Evolutionary conservation across 2,888 invertebrate genomes (phyloP).

Genomic region (Rotaria socialis): DNA sequence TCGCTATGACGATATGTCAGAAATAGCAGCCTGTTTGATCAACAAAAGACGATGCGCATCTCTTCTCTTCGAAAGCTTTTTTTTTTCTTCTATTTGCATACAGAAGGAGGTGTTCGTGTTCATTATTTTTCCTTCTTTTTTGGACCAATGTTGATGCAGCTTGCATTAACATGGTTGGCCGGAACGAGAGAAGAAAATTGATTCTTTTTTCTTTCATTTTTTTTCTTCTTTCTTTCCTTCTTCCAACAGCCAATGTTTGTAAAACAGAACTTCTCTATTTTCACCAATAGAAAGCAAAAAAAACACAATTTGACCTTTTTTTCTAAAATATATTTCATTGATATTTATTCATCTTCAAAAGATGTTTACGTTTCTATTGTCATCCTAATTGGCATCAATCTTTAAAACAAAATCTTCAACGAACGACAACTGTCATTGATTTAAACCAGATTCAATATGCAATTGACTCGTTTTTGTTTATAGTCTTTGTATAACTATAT

Average conservation of each 20-base stretch:
- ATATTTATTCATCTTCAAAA: conserved; percentile 32
- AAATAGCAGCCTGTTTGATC: conserved; percentile 23
- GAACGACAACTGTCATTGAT: conserved; percentile 26
- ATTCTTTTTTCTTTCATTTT: conserved; percentile 18
- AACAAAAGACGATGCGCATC: conserved; percentile 23
- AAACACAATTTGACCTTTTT: conserved; percentile 21
- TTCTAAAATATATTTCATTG: conserved; percentile 11
- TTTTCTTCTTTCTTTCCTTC: conserved; percentile 7
- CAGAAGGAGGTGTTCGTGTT: conserved; percentile 32
- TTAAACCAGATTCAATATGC: conserved; percentile 18
- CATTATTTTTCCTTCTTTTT: conserved; percentile 25
- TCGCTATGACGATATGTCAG: not conserved
- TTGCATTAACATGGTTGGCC: conserved; percentile 22
- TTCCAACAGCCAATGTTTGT: conserved; percentile 18
- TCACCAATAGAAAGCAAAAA: conserved; percentile 27
- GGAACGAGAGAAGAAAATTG: conserved; percentile 18
- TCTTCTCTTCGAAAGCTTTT: conserved; percentile 23
- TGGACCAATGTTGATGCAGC: conserved; percentile 32
- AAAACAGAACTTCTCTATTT: conserved; percentile 29
- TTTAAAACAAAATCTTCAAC: not conserved
- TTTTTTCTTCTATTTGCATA: conserved; percentile 29
- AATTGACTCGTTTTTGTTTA: conserved; percentile 8
- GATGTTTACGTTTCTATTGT: conserved; percentile 29
- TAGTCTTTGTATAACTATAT: conserved; percentile 23
- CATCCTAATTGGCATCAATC: conserved; percentile 29